phyloP scores from a whole-genome alignment of 2,797 vertebrate genomes.

The Stomatorhinus walkeri region DNA sequence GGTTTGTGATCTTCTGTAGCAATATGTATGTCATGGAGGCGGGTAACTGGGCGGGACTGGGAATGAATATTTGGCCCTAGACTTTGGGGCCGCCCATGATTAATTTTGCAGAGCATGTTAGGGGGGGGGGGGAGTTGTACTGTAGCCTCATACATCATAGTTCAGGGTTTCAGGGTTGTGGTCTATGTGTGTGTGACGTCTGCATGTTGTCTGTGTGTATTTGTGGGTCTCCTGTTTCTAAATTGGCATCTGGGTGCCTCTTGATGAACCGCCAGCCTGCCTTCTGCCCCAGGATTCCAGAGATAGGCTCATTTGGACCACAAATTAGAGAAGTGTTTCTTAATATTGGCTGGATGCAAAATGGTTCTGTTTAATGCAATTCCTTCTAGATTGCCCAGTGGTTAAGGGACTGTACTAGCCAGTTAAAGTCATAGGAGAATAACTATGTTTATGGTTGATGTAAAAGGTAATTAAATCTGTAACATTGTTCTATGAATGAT shows the following conservation, averaged over 20 bases:
- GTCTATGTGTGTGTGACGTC: not conserved
- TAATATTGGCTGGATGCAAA: not conserved
- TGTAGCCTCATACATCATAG: not conserved
- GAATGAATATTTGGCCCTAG: not conserved
- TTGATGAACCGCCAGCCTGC: not conserved
- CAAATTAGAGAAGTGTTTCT: not conserved
- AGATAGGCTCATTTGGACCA: not conserved
- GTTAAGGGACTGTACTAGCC: not conserved
- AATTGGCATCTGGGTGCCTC: not conserved
- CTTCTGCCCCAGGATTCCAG: not conserved
- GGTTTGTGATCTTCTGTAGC: not conserved
- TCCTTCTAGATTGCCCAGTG: not conserved
- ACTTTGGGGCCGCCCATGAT: not conserved
- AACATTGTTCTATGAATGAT: not conserved
- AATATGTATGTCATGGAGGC: not conserved
- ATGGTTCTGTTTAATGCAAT: not conserved
- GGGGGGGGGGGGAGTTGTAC: not conserved
- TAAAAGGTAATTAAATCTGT: not conserved
- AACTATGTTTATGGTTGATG: not conserved
- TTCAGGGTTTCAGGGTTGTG: not conserved
- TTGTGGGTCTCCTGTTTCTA: not conserved
- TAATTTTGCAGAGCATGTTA: not conserved
- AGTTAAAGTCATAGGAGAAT: not conserved
- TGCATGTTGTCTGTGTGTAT: not conserved
- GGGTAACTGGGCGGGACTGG: not conserved